Base-by-base conservation (phyloP, 1,140 invertebrate species). In the Bombus soroeensis region DNA sequence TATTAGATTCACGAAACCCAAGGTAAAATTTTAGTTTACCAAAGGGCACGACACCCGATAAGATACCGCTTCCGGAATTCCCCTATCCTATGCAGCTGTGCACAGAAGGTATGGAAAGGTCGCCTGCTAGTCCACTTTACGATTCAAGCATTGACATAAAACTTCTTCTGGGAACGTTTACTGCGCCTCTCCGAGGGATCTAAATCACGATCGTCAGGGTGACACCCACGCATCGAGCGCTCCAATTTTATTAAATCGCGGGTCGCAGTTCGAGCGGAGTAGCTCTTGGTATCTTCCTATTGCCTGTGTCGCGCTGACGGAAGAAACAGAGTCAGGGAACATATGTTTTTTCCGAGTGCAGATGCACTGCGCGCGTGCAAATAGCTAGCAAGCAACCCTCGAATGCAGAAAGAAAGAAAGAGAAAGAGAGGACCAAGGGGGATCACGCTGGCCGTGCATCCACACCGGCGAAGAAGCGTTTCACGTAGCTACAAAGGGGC, bases 301-400 rank as follows among this genome's bases (percentile, higher is more conserved):
- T 53, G 0, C 5, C 6, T n/a, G 8, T 32, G 12, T 85, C 68
- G 32, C 66, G 8, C 18, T 15, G n/a, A 15, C 6, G 15, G 15
- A 32, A 32, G 37, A 6, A 2, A 43, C 68, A 39, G 66, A 43
- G 9, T 41, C 43, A 8, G 22, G 15, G 39, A 92, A 92, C 90
- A 91, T 79, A 88, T 91, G 91, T 89, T 91, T 87, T 88, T 90
- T 87, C 85, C 76, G 28, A 66, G 87, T 89, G 83, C 90, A 92
- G 88, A 92, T 92, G 91, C 83, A 81, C 75, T 80, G 83, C 75
- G 41, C 82, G 79, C 83, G 12, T 12, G 34, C 34, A 25, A 25
- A n/a, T 18, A 66, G 64, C n/a, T 6, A 32, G 37, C 28, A 0
- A 15, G 39, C 70, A 73, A 73, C 41, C 71, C 71, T 73, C 71